A percentile compares a stretch with the other conserved stretches of the same genome.
These are phyloP conservation scores for Porites evermanni DNA, from an alignment of 92 coral and sea anemone genomes.

Conservation along the genomic window DNA sequence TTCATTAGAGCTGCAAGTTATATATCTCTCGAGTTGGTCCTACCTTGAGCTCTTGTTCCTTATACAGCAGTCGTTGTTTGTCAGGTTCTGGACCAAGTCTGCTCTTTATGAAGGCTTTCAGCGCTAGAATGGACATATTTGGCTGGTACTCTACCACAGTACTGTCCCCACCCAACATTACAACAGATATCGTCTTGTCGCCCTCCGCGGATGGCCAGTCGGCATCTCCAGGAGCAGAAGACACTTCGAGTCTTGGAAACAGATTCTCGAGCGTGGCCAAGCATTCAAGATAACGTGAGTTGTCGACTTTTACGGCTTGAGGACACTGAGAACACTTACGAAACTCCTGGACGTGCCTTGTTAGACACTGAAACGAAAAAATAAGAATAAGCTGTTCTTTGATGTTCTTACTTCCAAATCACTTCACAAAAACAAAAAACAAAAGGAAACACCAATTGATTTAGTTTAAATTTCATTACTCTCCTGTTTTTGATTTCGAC, in stretches of 20 bases:
- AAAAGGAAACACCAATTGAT: no score
- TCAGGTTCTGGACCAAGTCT: slow-evolving; percentile 64
- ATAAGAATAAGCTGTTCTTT: no score
- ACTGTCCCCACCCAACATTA: slow-evolving; percentile 91
- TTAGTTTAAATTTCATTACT: no score
- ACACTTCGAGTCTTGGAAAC: slow-evolving; percentile 73
- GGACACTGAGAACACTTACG: slow-evolving; percentile 82
- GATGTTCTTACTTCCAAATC: no score
- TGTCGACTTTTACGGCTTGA: slow-evolving; percentile 52
- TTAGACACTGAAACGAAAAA: slow-evolving; percentile 66
- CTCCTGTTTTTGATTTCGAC: no score
- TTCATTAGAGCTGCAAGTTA: not conserved
- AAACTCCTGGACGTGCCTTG: slow-evolving; percentile 61
- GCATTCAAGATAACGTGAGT: slow-evolving; percentile 70
- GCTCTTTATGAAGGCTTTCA: slow-evolving; percentile 50
- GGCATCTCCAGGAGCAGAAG: slow-evolving; percentile 33
- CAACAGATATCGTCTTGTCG: slow-evolving; percentile 69
- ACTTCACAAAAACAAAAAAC: no score
- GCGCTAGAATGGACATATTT: slow-evolving; percentile 60
- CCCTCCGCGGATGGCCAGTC: not conserved
- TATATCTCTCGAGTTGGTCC: not conserved
- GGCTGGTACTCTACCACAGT: slow-evolving; percentile 73
- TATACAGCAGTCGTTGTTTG: slow-evolving; percentile 79
- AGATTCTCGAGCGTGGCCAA: slow-evolving; percentile 73
- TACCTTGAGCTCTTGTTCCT: slow-evolving; percentile 88